A percentile compares a stretch with the other conserved stretches of the same genome.
Evolutionary conservation across 2,797 vertebrate species (phyloP).

Genomic region (Enteromius trimaculatus): DNA sequence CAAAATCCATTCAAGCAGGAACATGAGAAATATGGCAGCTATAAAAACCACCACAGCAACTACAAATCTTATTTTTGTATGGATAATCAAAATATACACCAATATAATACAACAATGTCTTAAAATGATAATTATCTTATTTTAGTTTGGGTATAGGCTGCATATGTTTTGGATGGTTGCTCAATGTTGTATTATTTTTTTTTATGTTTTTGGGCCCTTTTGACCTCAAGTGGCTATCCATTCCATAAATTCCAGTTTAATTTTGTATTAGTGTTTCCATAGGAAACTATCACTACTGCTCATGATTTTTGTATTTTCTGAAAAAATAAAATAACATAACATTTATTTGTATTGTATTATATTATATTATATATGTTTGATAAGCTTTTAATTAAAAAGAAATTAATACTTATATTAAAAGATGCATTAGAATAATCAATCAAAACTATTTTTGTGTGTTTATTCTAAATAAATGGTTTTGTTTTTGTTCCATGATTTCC

Average conservation of each 20-base stretch:
- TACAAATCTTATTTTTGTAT: not conserved
- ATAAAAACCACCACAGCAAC: not conserved
- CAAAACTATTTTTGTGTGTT: no score
- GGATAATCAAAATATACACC: no score
- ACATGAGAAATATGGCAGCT: not conserved
- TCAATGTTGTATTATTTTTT: no score
- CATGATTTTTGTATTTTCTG: not conserved
- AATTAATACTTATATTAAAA: not conserved
- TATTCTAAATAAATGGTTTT: no score
- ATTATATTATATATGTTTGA: not conserved
- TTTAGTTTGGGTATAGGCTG: no score
- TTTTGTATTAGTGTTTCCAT: not conserved
- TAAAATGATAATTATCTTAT: no score
- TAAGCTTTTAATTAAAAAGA: not conserved
- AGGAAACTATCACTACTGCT: not conserved
- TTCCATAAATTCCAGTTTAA: no score
- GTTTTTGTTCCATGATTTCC: not conserved
- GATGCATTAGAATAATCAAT: not conserved
- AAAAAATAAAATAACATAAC: not conserved
- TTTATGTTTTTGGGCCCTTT: no score
- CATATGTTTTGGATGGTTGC: no score
- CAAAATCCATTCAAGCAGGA: not conserved
- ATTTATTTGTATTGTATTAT: not conserved
- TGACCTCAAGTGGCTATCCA: no score
- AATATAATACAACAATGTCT: no score